Percentiles rank a stretch among this genome's conserved stretches.
Conservation (phyloP, 2,888 invertebrate species). For the Anthoptus insignis region DNA sequence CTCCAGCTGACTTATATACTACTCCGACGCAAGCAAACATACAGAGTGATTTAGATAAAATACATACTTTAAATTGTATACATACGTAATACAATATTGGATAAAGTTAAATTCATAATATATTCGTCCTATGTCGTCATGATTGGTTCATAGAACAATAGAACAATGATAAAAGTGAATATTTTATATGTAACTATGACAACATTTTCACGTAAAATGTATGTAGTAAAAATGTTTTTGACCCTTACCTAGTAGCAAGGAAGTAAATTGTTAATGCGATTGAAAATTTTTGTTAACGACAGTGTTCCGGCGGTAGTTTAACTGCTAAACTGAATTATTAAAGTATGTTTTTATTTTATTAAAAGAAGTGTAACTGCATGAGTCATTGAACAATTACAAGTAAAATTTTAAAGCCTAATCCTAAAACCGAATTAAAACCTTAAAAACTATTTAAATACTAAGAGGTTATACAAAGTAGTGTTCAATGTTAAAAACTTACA, state of each 20-base stretch:
- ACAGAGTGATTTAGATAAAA: conserved; percentile 44
- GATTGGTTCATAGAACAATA: too few species aligned
- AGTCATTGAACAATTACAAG: neutral
- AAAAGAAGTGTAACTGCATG: neutral
- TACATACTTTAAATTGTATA: neutral
- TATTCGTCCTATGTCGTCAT: too few species aligned
- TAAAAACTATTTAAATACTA: neutral
- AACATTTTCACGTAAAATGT: too few species aligned
- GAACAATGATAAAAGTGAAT: too few species aligned
- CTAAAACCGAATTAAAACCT: neutral
- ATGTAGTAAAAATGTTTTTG: too few species aligned
- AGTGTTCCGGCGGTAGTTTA: neutral
- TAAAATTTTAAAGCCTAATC: neutral
- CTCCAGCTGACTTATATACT: conserved; percentile 70
- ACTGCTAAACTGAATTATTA: neutral
- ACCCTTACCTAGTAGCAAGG: too few species aligned
- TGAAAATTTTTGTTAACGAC: neutral
- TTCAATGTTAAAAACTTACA: neutral
- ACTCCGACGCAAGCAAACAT: conserved; percentile 38
- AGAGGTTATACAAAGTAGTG: neutral
- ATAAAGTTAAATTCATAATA: too few species aligned
- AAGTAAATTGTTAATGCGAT: neutral
- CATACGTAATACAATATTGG: too few species aligned
- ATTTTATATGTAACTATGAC: too few species aligned
- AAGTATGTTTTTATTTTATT: neutral